Conservation (phyloP, 2,113 vertebrate species). For the Pimephales promelas region DNA sequence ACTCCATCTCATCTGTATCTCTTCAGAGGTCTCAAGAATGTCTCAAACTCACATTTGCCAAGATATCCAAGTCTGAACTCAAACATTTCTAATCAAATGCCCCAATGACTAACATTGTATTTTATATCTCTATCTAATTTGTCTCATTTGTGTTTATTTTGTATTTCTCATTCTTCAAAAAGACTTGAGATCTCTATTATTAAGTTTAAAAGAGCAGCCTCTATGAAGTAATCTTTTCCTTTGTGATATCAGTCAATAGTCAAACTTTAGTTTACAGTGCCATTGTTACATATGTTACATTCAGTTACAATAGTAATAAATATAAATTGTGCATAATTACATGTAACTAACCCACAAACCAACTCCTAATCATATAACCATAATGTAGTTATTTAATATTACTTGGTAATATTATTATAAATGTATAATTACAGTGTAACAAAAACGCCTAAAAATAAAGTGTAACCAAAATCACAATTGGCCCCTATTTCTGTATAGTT, state of each 20-base stretch:
- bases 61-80: no score
- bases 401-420: no score
- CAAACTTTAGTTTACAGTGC: no score
- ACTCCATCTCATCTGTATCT: no score
- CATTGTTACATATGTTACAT: no score
- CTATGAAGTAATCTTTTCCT: neutral
- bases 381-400: no score
- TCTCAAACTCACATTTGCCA: neutral
- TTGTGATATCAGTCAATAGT: neutral
- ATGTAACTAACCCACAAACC: no score
- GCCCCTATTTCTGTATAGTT: slow-evolving; percentile 15
- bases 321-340: no score
- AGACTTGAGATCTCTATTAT: neutral
- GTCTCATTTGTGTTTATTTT: neutral
- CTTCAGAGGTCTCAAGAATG: neutral
- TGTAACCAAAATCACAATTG: neutral
- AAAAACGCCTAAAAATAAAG: no score
- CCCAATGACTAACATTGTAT: neutral
- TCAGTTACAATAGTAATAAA: no score
- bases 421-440: no score
- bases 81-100: neutral
- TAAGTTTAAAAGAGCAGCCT: neutral
- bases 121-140: neutral
- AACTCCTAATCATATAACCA: no score
- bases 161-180: neutral